phyloP scores from a whole-genome alignment of 2,797 vertebrate species.

The Astyanax mexicanus region DNA sequence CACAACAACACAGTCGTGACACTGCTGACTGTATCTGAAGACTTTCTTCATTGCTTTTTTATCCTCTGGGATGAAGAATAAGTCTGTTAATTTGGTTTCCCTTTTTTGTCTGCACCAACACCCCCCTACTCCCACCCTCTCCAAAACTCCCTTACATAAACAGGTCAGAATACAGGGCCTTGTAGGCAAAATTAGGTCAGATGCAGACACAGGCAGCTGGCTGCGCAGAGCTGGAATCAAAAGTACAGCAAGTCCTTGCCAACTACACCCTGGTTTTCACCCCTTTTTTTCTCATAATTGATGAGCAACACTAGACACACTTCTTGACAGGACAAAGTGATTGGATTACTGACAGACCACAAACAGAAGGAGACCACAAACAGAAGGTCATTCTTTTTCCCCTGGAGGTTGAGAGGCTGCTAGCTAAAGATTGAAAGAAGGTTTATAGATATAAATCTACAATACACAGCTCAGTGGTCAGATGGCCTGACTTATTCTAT shows the following conservation, averaged over 20 bases:
- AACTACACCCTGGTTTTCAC: conserved; percentile 6
- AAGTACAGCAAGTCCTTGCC: background rate
- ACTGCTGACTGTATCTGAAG: background rate
- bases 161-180: conserved; percentile 26
- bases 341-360: background rate
- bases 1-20: background rate
- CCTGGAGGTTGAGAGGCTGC: too few species aligned
- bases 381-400: background rate
- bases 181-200: conserved; percentile 43
- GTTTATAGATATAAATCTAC: background rate
- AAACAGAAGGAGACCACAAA: background rate
- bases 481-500: too few species aligned
- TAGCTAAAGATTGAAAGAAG: too few species aligned
- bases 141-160: conserved; percentile 30
- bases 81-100: background rate
- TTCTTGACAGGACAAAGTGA: background rate
- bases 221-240: background rate
- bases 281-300: conserved; percentile 1
- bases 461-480: background rate
- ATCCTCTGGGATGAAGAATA: conserved; percentile 4
- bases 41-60: too few species aligned
- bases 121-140: too few species aligned
- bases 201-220: conserved; percentile 3
- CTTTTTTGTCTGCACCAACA: background rate
- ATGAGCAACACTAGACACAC: background rate